Evolutionary conservation across 1,140 invertebrate species (phyloP).

Genomic region (Drepana arcuata): DNA sequence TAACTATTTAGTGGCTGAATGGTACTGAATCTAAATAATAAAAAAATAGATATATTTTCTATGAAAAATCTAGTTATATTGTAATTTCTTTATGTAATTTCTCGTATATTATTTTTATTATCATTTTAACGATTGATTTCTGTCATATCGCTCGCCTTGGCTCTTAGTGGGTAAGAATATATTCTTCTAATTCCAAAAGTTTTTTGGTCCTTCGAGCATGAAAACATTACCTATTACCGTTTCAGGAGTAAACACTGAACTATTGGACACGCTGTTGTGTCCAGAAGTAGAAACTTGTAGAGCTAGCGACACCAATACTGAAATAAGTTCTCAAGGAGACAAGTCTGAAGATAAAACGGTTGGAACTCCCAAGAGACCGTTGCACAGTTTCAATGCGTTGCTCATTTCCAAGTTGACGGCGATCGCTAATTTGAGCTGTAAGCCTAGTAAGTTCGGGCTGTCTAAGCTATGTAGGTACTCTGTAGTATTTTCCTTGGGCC

Average conservation of each 20-base stretch:
- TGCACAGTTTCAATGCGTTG: constrained; percentile 48
- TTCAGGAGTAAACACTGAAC: constrained; percentile 56
- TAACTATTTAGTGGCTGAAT: too few relatives aligned
- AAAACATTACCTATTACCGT: constrained; percentile 8
- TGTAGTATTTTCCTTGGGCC: too few relatives aligned
- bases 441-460: constrained; percentile 79
- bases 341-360: constrained; percentile 12
- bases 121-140: too few relatives aligned
- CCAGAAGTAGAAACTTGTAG: constrained; percentile 28
- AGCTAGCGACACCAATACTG: neutral
- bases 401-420: constrained; percentile 49
- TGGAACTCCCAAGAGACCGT: constrained; percentile 15
- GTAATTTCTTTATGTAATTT: constrained; percentile 1
- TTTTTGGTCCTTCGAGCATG: constrained; percentile 3
- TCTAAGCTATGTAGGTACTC: too few relatives aligned
- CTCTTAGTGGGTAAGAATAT: constrained; percentile 53
- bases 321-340: neutral
- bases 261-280: constrained; percentile 49
- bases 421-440: constrained; percentile 79
- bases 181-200: constrained; percentile 5
- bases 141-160: constrained; percentile 38
- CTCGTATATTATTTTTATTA: constrained; percentile 2
- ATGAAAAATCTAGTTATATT: neutral
- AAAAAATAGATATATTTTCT: too few relatives aligned
- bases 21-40: too few relatives aligned